Conservation (phyloP, 2,797 vertebrate species). For the Sebastes paucispinis region DNA sequence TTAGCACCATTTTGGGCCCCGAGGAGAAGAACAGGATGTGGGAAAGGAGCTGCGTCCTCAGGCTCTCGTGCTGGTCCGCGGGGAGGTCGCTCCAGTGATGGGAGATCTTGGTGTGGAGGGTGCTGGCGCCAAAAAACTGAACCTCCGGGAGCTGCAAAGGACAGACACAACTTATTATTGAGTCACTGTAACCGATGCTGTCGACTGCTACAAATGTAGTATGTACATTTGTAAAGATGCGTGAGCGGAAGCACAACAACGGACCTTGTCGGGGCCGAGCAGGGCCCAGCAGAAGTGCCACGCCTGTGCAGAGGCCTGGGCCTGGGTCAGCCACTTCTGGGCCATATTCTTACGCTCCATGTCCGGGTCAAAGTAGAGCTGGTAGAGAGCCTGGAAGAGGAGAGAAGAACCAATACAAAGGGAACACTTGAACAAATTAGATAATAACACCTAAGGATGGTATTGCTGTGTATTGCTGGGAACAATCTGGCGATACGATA, state of each 20-base stretch:
- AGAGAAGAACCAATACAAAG: background rate
- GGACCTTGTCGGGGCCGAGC: conserved; percentile 89
- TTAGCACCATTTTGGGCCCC: conserved; percentile 96
- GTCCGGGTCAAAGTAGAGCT: conserved; percentile 97
- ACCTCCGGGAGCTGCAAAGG: conserved; percentile 89
- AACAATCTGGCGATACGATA: no score
- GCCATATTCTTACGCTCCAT: conserved; percentile 95
- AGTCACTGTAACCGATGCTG: rapidly evolving
- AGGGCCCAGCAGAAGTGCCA: conserved; percentile 99
- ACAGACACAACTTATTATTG: background rate
- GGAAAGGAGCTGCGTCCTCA: conserved; percentile 92
- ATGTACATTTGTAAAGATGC: background rate
- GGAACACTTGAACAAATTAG: background rate
- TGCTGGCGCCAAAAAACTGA: conserved; percentile 98
- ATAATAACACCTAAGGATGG: background rate
- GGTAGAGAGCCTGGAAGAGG: conserved; percentile 90
- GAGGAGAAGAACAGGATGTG: conserved; percentile 93
- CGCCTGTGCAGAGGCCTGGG: conserved; percentile 93
- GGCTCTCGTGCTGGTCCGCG: conserved; percentile 88
- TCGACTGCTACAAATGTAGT: background rate
- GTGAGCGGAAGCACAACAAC: background rate
- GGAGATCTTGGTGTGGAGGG: conserved; percentile 96
- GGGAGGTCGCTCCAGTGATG: conserved; percentile 94
- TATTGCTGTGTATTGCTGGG: background rate
- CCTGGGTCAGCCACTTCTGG: conserved; percentile 98